These are phyloP conservation scores for Mormyrops attenuatus DNA, from an alignment of 2,797 vertebrate species.

Conservation along the genomic window DNA sequence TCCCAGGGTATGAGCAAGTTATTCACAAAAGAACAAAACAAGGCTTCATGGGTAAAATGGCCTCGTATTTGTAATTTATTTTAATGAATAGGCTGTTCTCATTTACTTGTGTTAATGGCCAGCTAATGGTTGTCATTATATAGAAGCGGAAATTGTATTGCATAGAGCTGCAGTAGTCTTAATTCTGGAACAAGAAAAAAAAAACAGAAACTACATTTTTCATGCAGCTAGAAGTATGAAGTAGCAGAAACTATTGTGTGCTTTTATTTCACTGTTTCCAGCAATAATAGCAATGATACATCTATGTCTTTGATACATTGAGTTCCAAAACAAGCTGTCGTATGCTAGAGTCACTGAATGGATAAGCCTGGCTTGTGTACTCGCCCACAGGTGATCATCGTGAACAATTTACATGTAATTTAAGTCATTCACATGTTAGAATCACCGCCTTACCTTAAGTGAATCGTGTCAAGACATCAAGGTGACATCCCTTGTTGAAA, in stretches of 20 bases:
- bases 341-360: not conserved
- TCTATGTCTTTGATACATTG: not conserved
- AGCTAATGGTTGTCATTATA: not conserved
- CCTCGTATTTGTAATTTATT: not conserved
- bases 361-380: not conserved
- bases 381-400: not conserved
- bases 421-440: not conserved
- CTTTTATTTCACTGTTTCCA: not conserved
- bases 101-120: not conserved
- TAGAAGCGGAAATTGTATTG: not conserved
- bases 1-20: not conserved
- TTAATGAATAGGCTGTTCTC: not conserved
- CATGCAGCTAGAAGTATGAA: not conserved
- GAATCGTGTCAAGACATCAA: not conserved
- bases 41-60: not conserved
- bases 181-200: not conserved
- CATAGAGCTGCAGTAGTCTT: not conserved
- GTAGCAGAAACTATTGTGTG: not conserved
- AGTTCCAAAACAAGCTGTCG: not conserved
- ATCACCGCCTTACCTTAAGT: not conserved
- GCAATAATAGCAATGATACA: not conserved
- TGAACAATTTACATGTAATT: not conserved
- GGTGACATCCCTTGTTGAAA: not conserved
- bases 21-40: not conserved
- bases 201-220: not conserved